Percentiles rank a stretch among this genome's conserved stretches.
phyloP scores from a whole-genome alignment of 2,797 vertebrate species.

The Pelochelys cantorii region DNA sequence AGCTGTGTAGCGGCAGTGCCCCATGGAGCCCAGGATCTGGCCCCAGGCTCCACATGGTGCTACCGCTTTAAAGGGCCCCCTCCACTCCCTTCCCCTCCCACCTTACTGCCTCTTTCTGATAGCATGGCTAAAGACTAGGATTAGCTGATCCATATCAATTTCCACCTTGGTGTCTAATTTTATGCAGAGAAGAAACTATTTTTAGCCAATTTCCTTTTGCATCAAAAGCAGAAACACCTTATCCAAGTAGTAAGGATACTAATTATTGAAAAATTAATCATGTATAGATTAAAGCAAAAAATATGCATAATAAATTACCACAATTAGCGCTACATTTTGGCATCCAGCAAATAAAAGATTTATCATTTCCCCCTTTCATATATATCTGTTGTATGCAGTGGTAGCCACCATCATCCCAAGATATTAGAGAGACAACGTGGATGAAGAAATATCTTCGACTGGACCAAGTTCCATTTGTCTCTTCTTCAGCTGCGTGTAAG shows the following conservation, averaged over 20 bases:
- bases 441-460: background rate
- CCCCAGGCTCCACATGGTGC: no score
- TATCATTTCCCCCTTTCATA: background rate
- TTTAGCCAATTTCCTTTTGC: background rate
- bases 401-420: background rate
- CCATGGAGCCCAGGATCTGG: no score
- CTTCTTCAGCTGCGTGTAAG: background rate
- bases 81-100: no score
- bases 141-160: background rate
- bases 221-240: background rate
- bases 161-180: accelerated
- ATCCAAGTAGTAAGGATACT: background rate
- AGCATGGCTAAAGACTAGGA: accelerated
- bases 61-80: no score
- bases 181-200: background rate
- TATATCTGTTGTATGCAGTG: background rate
- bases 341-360: background rate
- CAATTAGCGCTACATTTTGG: background rate
- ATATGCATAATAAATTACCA: accelerated
- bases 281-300: background rate
- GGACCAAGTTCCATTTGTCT: background rate
- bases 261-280: background rate
- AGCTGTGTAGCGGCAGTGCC: no score
- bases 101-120: no score
- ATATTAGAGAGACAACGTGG: background rate